Evolutionary conservation across 2,113 vertebrate genomes (phyloP), one percentile per base, ranked within the genome.

Genomic region (Merops nubicus): DNA sequence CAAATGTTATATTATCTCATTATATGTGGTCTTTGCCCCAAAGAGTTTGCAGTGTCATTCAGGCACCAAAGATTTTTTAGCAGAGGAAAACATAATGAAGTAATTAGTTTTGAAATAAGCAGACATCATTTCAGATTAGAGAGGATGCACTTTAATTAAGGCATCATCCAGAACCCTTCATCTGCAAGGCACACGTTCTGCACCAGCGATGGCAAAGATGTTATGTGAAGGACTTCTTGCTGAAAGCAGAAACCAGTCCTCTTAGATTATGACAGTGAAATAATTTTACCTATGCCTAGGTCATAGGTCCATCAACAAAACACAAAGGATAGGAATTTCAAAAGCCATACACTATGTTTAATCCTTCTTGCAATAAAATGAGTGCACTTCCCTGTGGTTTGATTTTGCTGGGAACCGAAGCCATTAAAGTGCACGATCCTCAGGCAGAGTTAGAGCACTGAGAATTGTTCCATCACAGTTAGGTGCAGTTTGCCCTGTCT

Each of bases 381-480:
- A 40, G 74, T 73, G 15, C 54, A 19, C 47, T 40, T 93, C 47
- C 82, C 62, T 8, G 4, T 1, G 12, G 69, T 87, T 95, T 94
- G 87, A 34, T 96, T 95, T 94, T 63, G 19, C 48, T 69, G 67
- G 47, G 77, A 85, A 51, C 47, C 17, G 59, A 89, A 90, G 63
- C 56, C 51, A 22, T 29, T 23, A 26, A 92, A 76, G 80, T 81
- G 73, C 57, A n/a, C 7, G 22, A 53, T 91, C 91, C 94, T 94
- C 56, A 8, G 67, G 93, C 53, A 87, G 88, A 96, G 82, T 94
- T 74, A 91, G 85, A 94, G 89, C 6, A 4, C 76, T 8, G 6
- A 80, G 91, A 93, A 97, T 97, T 90, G 96, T 90, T 93, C n/a
- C 15, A 54, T 25, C 53, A 79, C 78, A 63, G 91, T 84, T 95